Base-by-base conservation (phyloP, 2,888 invertebrate genomes). In the Tenthredo notha region DNA sequence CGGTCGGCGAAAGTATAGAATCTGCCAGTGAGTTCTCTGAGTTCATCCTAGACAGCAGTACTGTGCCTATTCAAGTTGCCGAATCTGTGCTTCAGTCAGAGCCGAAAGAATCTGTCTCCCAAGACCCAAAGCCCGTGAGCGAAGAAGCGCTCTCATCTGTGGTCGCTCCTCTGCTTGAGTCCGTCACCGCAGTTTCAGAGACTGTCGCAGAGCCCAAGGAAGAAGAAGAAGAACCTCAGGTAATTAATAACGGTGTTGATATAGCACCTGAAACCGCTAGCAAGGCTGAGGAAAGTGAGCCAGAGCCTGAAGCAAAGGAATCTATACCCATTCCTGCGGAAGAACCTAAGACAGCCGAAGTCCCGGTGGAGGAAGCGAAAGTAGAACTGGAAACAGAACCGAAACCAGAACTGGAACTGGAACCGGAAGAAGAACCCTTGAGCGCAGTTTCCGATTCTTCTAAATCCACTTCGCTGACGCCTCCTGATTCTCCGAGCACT, bases 1-100 rank as follows among this genome's bases (percentile, higher is more conserved):
- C 33, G 37, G 54, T 47, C 15, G 80, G 5, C 2, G n/a, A 61
- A 18, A 58, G 80, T 80, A 33, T 40, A n/a, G 33, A 54, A 15
- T 29, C 58, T n/a, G 21, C 37, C 9, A 37, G 37, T 12, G 61
- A 80, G 25, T 21, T 80, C 10, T 58, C 80, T 18, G 84, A 58
- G 9, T 54, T 85, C 3, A 67, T 61, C 40, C 37, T 86, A 18
- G 89, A 89, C 33, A 91, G 89, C 84, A 91, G 89, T 84, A 88
- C 90, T 10, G 93, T 93, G 54, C 93, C 93, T 1, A 91, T 92
- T 82, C 92, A 92, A 88, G 91, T 92, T 0, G 93, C 93, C 0
- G 93, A 93, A 87, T 93, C 92, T 4, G 92, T 93, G 77, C 88
- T 93, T 6, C 91, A 92, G 85, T 85, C 92, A 10, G 92, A 92